These are phyloP conservation scores for Blera fallax DNA, from an alignment of 2,888 invertebrate genomes.

Conservation along the genomic window DNA sequence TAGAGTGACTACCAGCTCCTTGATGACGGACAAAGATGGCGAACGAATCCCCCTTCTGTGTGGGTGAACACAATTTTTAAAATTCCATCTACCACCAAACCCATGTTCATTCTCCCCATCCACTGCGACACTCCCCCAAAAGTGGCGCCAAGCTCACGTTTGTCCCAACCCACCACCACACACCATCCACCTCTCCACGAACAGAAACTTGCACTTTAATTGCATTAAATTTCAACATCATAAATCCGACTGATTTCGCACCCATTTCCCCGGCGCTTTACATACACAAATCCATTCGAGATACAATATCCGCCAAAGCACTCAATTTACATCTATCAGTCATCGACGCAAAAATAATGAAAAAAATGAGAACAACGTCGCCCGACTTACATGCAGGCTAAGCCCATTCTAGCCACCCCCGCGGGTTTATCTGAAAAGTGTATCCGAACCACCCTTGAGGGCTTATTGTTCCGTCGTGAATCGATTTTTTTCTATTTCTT, in stretches of 20 bases:
- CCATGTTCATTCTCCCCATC: too few species aligned
- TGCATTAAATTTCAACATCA: slow-evolving; percentile 58
- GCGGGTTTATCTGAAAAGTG: slow-evolving; percentile 3
- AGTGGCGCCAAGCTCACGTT: slow-evolving; percentile 54
- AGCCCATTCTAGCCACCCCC: slow-evolving; percentile 12
- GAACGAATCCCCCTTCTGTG: too few species aligned
- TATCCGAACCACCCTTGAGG: slow-evolving; percentile 50
- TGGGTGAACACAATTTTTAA: too few species aligned
- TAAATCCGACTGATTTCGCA: slow-evolving; percentile 24
- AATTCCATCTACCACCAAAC: neutral
- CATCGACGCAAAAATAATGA: neutral
- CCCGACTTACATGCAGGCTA: slow-evolving; percentile 8
- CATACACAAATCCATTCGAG: neutral
- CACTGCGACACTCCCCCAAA: too few species aligned
- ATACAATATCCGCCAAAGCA: slow-evolving; percentile 30
- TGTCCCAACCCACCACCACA: slow-evolving; percentile 13
- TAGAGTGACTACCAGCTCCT: too few species aligned
- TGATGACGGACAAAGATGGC: too few species aligned
- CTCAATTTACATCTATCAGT: slow-evolving; percentile 45
- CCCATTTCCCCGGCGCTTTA: slow-evolving; percentile 16
- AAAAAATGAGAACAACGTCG: neutral
- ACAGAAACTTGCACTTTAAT: slow-evolving; percentile 57
- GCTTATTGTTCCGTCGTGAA: slow-evolving; percentile 46
- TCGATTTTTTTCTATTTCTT: slow-evolving; percentile 31
- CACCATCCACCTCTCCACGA: neutral